These are phyloP conservation scores for Gryon sp. DNA, from an alignment of 1,140 invertebrate species.

Conservation along the genomic window DNA sequence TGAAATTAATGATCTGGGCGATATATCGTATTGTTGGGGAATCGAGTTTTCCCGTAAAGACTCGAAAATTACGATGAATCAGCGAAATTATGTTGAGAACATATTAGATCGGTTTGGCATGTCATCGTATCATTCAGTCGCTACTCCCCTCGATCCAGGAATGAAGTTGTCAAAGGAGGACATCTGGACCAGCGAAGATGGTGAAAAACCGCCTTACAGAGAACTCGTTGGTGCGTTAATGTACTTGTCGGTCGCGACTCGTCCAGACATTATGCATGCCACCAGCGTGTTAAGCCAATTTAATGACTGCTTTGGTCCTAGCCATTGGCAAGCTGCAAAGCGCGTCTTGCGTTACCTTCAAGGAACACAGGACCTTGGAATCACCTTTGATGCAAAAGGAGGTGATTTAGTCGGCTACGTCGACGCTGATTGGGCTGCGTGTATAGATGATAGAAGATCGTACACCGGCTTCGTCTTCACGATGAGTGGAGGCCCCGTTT, in stretches of 20 bases:
- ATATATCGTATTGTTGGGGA: constrained; percentile 29
- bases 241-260: background rate
- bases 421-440: background rate
- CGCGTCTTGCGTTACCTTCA: background rate
- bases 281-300: background rate
- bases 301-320: background rate
- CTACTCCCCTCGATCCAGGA: background rate
- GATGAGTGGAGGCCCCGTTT: constrained; percentile 28
- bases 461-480: constrained; percentile 52
- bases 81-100: background rate
- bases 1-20: constrained; percentile 51
- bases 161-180: background rate
- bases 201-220: background rate
- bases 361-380: background rate
- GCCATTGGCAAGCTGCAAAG: background rate
- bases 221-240: background rate
- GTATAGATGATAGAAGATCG: too few species aligned
- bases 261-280: background rate
- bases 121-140: background rate
- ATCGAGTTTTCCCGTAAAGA: constrained; percentile 22
- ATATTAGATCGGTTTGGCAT: background rate
- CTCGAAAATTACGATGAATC: background rate
- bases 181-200: too few species aligned
- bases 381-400: background rate
- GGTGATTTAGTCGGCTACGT: background rate